Evolutionary conservation across 2,888 invertebrate species (phyloP).

Genomic region (Drosophila mayaguana): DNA sequence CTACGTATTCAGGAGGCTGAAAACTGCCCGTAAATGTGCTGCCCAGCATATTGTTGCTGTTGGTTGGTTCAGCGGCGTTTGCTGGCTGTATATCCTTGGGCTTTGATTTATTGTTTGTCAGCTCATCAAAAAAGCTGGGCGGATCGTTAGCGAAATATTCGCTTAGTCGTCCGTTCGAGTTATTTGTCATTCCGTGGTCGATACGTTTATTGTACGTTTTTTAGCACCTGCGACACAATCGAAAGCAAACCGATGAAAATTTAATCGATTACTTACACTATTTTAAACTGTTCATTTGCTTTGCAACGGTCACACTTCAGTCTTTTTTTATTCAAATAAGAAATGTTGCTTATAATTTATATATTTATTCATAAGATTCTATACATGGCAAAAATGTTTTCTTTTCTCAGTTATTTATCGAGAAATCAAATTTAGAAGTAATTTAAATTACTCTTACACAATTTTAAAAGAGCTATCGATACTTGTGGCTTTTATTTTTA

Average conservation of each 20-base stretch:
- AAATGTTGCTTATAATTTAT: too few relatives aligned
- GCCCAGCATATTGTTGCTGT: constrained; percentile 61
- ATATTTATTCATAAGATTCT: background rate
- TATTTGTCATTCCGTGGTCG: constrained; percentile 59
- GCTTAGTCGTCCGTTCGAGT: constrained; percentile 76
- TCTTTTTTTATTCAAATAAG: background rate
- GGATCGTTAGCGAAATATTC: constrained; percentile 85
- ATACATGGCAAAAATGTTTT: background rate
- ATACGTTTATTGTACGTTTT: constrained; percentile 29
- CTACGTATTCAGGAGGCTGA: constrained; percentile 82
- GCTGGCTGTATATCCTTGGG: constrained; percentile 20
- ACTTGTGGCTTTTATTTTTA: background rate
- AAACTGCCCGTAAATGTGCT: constrained; percentile 82
- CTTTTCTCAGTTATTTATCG: background rate
- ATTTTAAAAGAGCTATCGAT: background rate
- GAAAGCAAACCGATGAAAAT: constrained; percentile 12
- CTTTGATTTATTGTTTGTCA: constrained; percentile 59
- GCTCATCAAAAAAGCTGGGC: constrained; percentile 85
- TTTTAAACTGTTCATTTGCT: background rate
- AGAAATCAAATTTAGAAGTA: background rate
- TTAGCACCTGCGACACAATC: constrained; percentile 27
- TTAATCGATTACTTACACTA: constrained; percentile 3
- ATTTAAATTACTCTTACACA: background rate
- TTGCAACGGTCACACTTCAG: background rate
- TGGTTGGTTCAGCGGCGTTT: constrained; percentile 9